Evolutionary conservation across 2,888 invertebrate species (phyloP), one percentile per base, ranked within the genome.

Genomic region (Zaprionus bogoriensis): DNA sequence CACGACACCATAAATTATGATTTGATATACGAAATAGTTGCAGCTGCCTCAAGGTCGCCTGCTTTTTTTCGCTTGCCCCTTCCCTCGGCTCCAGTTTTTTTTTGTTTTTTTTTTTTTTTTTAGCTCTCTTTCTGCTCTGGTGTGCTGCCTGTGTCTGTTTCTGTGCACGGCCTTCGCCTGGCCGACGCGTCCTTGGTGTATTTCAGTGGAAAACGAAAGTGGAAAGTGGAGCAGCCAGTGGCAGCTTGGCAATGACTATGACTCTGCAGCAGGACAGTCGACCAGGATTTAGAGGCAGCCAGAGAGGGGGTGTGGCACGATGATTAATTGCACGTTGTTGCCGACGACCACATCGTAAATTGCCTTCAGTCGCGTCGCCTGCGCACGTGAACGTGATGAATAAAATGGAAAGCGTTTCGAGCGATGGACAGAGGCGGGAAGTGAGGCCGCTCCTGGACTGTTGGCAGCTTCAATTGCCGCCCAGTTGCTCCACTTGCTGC

Each of bases 271-370:
- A 14, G 42, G 23, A 3, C 19, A 9, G 19, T 10, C n/a, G n/a
- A 9, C 10, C 5, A 17, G 6, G 9, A 9, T 19, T 2, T 4
- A 28, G 7, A 5, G 20, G n/a, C 3, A 9, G 27, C n/a, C 17
- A 14, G 41, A 0, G 17, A n/a, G 12, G 12, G 3, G 10, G 12
- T n/a, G 27, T 19, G 46, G 30, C 52, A 52, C 72, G 59, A 79
- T 79, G 79, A 79, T 79, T 79, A 79, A 79, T 80, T 81, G 81
- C 74, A 60, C 58, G 74, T 77, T 75, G 72, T 75, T 79, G 77
- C 66, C n/a, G 77, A 66, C 66, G 68, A 60, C 68, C 74, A 72
- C 60, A 63, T 73, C 70, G 84, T 70, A 80, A 77, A 77, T 77
- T 77, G 74, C 75, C 70, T 62, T 67, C 66, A 66, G 63, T 65